Base-by-base conservation (phyloP, 2,888 invertebrate genomes). In the Acanthoscelides obtectus region DNA sequence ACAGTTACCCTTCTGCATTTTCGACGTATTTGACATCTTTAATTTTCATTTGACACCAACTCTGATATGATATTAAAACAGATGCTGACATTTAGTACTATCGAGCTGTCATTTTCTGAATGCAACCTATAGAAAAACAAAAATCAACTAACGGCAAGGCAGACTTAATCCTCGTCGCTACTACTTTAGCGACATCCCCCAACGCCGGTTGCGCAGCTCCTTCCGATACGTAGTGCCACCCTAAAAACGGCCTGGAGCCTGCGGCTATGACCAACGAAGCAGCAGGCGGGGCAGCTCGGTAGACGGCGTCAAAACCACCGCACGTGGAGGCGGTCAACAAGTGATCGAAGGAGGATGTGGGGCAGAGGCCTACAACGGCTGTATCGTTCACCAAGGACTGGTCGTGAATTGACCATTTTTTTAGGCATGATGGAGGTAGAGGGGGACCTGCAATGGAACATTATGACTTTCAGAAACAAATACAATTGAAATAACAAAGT, bases 191-290 rank as follows among this genome's bases (percentile, higher is more conserved):
- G 69, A 97, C 95, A 83, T 97, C 97, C 69, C 94, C 92, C 19
- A 98, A 87, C 19, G 93, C 89, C 0, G 94, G 94, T 27, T 93
- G 93, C 20, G 92, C 88, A 70, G 92, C 92, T 22, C 96, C 97
- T 88, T 98, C 97, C 70, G 95, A 87, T 5, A 95, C 96, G 85
- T 93, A 94, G 85, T 96, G 96, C 85, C 96, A 96, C 0, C 94
- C 95, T 72, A 96, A 83, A 85, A 92, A 98, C 0, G 98, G 98
- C 73, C 92, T 90, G 5, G 90, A 88, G 0, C 98, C 98, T 8
- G 91, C 90, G 12, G 92, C 92, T 66, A 96, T 84, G 64, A 95
- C 91, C 69, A 95, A 86, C 21, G 91, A 91, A 74, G 92, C 92
- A 70, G 94, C 90, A 0, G 94, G 92, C 0, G 95, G 93, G 72